Evolutionary conservation across 2,888 invertebrate genomes (phyloP).

Genomic region (Gnatocerus cornutus): DNA sequence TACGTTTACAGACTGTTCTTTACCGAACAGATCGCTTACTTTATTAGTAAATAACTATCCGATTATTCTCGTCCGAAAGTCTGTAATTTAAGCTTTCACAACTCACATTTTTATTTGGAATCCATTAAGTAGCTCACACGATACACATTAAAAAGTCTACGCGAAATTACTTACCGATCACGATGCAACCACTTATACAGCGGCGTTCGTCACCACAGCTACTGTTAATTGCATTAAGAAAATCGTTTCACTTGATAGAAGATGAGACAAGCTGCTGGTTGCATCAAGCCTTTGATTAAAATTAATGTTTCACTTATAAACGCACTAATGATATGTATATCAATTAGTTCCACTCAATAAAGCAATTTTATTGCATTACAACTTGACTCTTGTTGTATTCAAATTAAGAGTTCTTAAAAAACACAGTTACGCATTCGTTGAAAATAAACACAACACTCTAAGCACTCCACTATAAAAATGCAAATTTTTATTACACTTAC

Average conservation of each 20-base stretch:
- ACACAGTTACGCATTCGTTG: slow-evolving; percentile 4
- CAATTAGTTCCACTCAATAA: slow-evolving; percentile 37
- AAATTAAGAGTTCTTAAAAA: slow-evolving; percentile 26
- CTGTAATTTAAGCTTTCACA: slow-evolving; percentile 31
- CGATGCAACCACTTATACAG: slow-evolving; percentile 14
- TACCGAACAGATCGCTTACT: slow-evolving; percentile 42
- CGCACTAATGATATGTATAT: slow-evolving; percentile 37
- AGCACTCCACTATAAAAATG: slow-evolving; percentile 3
- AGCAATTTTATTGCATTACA: slow-evolving; percentile 37
- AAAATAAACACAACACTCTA: slow-evolving; percentile 8
- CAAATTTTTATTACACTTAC: slow-evolving; percentile 4
- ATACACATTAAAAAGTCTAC: not conserved
- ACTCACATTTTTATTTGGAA: slow-evolving; percentile 12
- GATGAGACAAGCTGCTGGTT: slow-evolving; percentile 39
- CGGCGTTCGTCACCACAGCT: slow-evolving; percentile 28
- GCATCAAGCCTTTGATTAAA: slow-evolving; percentile 31
- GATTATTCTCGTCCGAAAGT: slow-evolving; percentile 36
- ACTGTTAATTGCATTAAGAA: slow-evolving; percentile 25
- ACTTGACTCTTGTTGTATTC: slow-evolving; percentile 37
- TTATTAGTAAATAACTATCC: slow-evolving; percentile 43
- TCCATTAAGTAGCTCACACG: slow-evolving; percentile 2
- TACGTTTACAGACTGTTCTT: slow-evolving; percentile 45
- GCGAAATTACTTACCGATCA: not conserved
- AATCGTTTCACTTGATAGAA: slow-evolving; percentile 34
- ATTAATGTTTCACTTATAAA: slow-evolving; percentile 42